Evolutionary conservation across 2,113 vertebrate species (phyloP).

Genomic region (Vulpes vulpes): DNA sequence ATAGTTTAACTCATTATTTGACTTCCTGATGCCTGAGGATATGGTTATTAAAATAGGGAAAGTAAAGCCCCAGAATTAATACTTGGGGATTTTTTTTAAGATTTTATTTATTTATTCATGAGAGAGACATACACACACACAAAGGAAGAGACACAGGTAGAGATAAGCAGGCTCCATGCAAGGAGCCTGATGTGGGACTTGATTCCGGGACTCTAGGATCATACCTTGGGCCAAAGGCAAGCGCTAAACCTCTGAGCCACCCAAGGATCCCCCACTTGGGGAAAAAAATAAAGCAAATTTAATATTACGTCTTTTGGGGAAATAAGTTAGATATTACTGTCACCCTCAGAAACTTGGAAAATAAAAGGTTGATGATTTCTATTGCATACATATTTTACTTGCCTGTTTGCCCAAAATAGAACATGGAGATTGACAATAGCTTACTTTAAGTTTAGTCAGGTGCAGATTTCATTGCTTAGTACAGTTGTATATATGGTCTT

Average conservation of each 20-base stretch:
- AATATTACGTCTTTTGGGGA: not conserved
- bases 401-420: not conserved
- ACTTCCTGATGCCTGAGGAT: not conserved
- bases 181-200: too few species aligned
- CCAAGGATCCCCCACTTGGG: not conserved
- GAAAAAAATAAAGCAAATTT: not conserved
- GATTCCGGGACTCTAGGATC: too few species aligned
- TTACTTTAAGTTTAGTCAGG: not conserved
- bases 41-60: not conserved
- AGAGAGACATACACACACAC: too few species aligned
- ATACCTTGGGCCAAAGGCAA: too few species aligned
- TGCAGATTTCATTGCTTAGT: not conserved
- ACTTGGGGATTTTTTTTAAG: not conserved
- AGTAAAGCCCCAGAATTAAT: not conserved
- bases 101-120: too few species aligned
- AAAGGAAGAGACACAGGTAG: too few species aligned
- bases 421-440: not conserved
- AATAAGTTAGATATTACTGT: not conserved
- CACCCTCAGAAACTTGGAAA: not conserved
- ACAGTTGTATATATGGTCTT: not conserved
- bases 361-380: not conserved
- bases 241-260: too few species aligned
- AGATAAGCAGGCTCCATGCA: too few species aligned
- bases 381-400: not conserved
- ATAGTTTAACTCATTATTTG: not conserved